These are phyloP conservation scores for Troides helena DNA, from an alignment of 2,888 invertebrate species.

Conservation along the genomic window DNA sequence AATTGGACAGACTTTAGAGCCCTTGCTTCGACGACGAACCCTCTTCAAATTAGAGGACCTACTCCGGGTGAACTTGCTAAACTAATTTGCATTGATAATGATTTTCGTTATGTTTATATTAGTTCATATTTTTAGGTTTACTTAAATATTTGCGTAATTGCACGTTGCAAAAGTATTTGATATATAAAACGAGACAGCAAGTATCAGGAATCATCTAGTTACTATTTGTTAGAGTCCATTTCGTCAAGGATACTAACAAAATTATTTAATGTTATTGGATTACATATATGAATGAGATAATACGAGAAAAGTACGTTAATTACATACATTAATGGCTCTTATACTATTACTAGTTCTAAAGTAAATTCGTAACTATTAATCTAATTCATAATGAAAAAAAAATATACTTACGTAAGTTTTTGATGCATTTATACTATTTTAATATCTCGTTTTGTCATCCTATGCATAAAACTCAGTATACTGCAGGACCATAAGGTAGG, in stretches of 20 bases:
- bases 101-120: slow-evolving; percentile 1
- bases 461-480: slow-evolving; percentile 10
- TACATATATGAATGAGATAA: too few species aligned
- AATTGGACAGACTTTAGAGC: slow-evolving; percentile 69
- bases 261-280: too few species aligned
- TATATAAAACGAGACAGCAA: too few species aligned
- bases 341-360: too few species aligned
- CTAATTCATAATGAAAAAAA: not conserved
- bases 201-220: too few species aligned
- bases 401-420: slow-evolving; percentile 25
- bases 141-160: too few species aligned
- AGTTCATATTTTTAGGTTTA: not conserved
- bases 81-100: slow-evolving; percentile 53
- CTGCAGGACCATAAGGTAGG: slow-evolving; percentile 45
- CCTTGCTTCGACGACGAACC: slow-evolving; percentile 61
- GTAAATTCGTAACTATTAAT: not conserved
- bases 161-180: too few species aligned
- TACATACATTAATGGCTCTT: too few species aligned
- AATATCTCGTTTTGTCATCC: slow-evolving; percentile 1
- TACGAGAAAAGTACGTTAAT: too few species aligned
- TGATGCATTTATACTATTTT: slow-evolving; percentile 4
- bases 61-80: slow-evolving; percentile 51
- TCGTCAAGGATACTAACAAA: too few species aligned
- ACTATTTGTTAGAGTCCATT: too few species aligned
- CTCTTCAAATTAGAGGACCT: slow-evolving; percentile 54